phyloP scores from a whole-genome alignment of 2,113 vertebrate genomes.

The Poicephalus gulielmi region DNA sequence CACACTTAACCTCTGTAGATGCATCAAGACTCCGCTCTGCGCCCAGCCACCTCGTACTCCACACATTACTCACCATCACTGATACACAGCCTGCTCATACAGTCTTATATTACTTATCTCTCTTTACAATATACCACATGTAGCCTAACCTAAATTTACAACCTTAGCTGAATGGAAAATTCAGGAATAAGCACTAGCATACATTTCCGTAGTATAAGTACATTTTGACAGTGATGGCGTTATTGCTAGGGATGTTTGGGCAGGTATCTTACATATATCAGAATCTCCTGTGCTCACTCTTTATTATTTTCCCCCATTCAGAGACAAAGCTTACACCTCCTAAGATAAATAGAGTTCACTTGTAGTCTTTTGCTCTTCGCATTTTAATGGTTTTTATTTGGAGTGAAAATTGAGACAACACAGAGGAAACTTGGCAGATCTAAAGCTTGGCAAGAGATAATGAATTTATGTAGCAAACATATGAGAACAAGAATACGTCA shows the following conservation, averaged over 20 bases:
- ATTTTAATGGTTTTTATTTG: constrained; percentile 19
- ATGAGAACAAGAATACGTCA: constrained; percentile 55
- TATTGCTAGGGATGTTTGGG: neutral
- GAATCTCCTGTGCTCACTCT: neutral
- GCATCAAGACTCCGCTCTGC: accelerated
- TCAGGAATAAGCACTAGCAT: neutral
- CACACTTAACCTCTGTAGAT: neutral
- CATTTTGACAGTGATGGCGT: neutral
- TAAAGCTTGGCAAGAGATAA: constrained; percentile 38
- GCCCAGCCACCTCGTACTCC: neutral
- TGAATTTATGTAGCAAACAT: constrained; percentile 46
- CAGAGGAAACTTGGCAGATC: constrained; percentile 33
- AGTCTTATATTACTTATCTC: neutral
- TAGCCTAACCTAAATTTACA: neutral
- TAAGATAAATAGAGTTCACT: neutral
- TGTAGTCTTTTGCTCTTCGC: neutral
- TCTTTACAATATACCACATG: neutral
- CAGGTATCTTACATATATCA: neutral
- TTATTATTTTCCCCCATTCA: neutral
- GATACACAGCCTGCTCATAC: neutral
- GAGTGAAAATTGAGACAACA: constrained; percentile 53
- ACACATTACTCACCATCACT: neutral
- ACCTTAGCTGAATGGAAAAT: neutral
- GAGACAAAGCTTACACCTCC: neutral
- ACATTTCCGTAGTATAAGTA: neutral